Evolutionary conservation across 2,797 vertebrate species (phyloP).

Genomic region (Chiloscyllium punctatum): DNA sequence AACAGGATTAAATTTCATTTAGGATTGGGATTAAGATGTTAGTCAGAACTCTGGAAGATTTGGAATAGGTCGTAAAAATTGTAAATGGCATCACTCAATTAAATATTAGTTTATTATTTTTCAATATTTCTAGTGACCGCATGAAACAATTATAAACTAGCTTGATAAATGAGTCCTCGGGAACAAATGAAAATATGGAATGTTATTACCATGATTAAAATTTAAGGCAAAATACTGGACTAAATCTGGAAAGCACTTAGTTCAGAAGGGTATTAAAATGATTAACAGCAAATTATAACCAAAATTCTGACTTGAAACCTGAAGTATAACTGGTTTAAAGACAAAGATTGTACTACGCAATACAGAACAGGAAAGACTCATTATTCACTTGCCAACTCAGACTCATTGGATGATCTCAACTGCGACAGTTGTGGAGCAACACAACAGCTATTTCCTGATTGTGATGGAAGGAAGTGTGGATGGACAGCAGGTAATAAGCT

Average conservation of each 20-base stretch:
- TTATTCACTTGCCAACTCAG: not conserved
- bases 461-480: not conserved
- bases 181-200: not conserved
- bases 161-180: not conserved
- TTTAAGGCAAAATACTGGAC: not conserved
- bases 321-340: not conserved
- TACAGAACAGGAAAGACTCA: not conserved
- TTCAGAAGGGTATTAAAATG: not conserved
- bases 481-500: not conserved
- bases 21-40: not conserved
- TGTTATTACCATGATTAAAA: not conserved
- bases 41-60: not conserved
- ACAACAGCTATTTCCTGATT: not conserved
- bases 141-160: not conserved
- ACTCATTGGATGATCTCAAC: not conserved
- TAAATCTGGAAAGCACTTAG: not conserved
- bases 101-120: not conserved
- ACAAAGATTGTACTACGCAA: not conserved
- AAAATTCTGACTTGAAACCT: not conserved
- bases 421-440: not conserved
- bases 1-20: not conserved
- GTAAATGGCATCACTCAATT: not conserved
- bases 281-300: not conserved
- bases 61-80: not conserved
- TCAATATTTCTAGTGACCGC: not conserved